These are phyloP conservation scores for Drosophila tripunctata DNA, from an alignment of 2,888 invertebrate species.

Conservation along the genomic window DNA sequence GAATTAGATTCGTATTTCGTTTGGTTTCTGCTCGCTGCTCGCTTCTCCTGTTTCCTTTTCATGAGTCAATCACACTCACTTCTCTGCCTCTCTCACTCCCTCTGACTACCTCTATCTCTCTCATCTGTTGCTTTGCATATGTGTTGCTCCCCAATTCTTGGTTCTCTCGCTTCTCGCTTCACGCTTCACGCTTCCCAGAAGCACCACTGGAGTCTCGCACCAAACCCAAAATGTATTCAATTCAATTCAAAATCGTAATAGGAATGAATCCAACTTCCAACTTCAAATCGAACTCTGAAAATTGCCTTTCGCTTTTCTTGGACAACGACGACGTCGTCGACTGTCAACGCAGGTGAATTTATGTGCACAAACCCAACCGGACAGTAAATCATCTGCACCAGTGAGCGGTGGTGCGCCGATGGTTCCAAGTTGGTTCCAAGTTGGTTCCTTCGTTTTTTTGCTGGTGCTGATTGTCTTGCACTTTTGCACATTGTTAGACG, in stretches of 20 bases:
- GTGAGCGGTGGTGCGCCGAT: constrained; percentile 14
- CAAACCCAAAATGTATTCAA: constrained; percentile 25
- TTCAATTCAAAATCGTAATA: constrained; percentile 18
- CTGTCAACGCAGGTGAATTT: constrained; percentile 83
- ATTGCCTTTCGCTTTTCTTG: constrained; percentile 71
- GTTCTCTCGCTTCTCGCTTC: not conserved
- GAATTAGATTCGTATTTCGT: constrained; percentile 65
- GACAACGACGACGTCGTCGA: constrained; percentile 27
- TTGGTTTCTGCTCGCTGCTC: constrained; percentile 46
- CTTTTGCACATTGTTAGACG: constrained; percentile 27
- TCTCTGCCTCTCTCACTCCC: not conserved
- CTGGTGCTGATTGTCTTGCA: constrained; percentile 60
- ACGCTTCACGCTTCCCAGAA: constrained; percentile 52
- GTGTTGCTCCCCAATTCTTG: not conserved
- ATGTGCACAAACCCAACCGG: constrained; percentile 81
- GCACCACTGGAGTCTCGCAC: constrained; percentile 24
- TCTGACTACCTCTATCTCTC: not conserved
- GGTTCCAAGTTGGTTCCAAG: not conserved
- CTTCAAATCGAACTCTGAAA: constrained; percentile 24
- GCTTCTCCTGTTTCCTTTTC: constrained; percentile 64
- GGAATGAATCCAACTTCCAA: constrained; percentile 21
- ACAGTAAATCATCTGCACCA: constrained; percentile 81
- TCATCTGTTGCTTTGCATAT: constrained; percentile 8
- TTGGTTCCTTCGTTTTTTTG: constrained; percentile 17
- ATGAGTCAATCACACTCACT: constrained; percentile 67